Base-by-base conservation (phyloP, 2,113 vertebrate species). In the Edolisoma coerulescens region DNA sequence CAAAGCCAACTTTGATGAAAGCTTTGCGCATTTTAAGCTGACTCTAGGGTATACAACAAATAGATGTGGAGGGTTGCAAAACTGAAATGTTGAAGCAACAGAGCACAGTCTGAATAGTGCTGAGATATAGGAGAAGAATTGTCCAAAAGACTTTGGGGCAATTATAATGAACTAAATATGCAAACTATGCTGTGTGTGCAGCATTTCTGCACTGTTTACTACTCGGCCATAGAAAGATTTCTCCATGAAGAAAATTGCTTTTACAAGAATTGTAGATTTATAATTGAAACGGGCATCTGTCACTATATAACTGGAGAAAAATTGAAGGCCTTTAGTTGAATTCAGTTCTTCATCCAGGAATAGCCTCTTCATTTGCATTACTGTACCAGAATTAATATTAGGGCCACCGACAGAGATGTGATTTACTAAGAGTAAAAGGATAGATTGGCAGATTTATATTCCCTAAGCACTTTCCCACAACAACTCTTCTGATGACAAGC, bases 381-480 rank as follows among this genome's bases (percentile, higher is more conserved):
- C 83, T 93, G 77, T 45, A 96, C 44, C 22, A 89, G 76, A 69
- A 75, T 68, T 86, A 90, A 57, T 87, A 73, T 63, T 67, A 76
- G 16, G 82, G 71, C 84, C 88, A 92, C 93, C 28, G 33, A 89
- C 79, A 82, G 82, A 95, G 77, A 73, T 73, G 73, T 57, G 84
- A 80, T 94, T 96, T 95, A 83, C 90, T 94, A 42, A 10, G 45
- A 91, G 39, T 87, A 87, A 94, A 89, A 95, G 76, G 37, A 79
- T 33, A 73, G 71, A 91, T 65, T 95, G 88, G 84, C 92, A 91
- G 86, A 65, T 96, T 96, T 90, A 54, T 95, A 75, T 64, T 96
- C 87, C 60, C 76, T 82, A 74, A 88, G 91, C 52, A 86, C 79
- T 97, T 97, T 97, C 97, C 97, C 97, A 97, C 95, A 97, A 68